Base-by-base conservation (phyloP, 2,797 vertebrate genomes). In the Syndactyla subalaris region DNA sequence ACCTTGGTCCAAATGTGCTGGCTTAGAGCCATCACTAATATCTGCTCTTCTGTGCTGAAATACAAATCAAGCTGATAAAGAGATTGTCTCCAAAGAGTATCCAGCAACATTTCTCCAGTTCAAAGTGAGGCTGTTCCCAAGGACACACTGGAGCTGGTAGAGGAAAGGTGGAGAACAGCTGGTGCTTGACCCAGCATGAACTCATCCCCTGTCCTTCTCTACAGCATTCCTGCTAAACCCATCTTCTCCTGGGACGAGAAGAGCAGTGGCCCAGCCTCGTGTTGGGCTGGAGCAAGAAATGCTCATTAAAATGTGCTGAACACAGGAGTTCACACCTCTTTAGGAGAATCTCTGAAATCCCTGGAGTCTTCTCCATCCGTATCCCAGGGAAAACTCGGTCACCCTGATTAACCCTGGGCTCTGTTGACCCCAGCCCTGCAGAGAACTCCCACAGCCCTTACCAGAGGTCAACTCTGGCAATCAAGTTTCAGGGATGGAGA, bases 361-460 rank as follows among this genome's bases (percentile, higher is more conserved):
- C n/a, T 8, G 13, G 12, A 10, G 9, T 65, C 41, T 10, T 80
- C 41, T 68, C 34, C 32, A 34, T 22, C 66, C 5, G 0, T 9
- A 4, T 6, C 52, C 49, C 49, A 41, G 41, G 72, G 39, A 57
- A 58, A 92, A 7, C 26, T 39, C 51, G 2, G 12, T 57, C 10
- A 14, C 34, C 39, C 4, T 1, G 0, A 29, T 45, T 24, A 4
- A 8, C 6, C 12, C 7, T 0, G 2, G 30, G 46, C 18, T 68
- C 29, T 8, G 1, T 2, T 61, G 19, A 21, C 6, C 22, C 29
- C 58, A 59, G 17, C 11, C 71, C 67, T 23, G 26, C 8, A 22
- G 55, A 55, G 63, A 16, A 72, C 6, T 29, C 36, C 46, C 36
- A 3, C 23, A 29, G 12, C 12, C 14, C 67, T 26, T 21, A 6